A percentile compares a stretch with the other conserved stretches of the same genome.
Conservation (phyloP, 2,797 vertebrate genomes). For the Heterohyrax brucei region DNA sequence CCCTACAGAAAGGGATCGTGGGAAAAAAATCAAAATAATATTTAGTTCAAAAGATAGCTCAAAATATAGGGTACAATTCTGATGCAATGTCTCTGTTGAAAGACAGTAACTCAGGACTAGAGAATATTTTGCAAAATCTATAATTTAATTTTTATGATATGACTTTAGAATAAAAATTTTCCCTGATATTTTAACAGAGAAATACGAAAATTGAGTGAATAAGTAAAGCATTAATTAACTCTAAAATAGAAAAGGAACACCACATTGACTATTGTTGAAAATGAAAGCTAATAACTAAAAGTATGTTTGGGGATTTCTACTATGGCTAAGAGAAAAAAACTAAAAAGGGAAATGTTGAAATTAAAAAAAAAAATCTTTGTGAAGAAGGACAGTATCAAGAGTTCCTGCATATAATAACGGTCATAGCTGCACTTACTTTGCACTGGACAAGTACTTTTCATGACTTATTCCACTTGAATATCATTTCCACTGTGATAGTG, state of each 20-base stretch:
- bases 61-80: background rate
- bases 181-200: background rate
- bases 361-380: background rate
- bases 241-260: background rate
- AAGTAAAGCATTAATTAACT: background rate
- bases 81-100: background rate
- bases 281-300: background rate
- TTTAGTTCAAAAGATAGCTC: background rate
- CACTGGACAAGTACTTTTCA: background rate
- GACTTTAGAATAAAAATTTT: background rate
- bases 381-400: background rate
- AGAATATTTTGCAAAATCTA: background rate
- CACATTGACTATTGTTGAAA: background rate
- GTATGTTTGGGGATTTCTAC: background rate
- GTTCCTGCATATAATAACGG: background rate
- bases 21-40: background rate
- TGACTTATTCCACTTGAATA: background rate
- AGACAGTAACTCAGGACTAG: background rate
- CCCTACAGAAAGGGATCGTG: background rate
- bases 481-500: too few species aligned
- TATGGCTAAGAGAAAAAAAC: background rate
- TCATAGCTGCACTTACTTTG: background rate
- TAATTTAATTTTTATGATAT: background rate
- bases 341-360: background rate
- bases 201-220: background rate